These are phyloP conservation scores for Microctonus aethiopoides DNA, from an alignment of 2,888 invertebrate genomes.

Conservation along the genomic window DNA sequence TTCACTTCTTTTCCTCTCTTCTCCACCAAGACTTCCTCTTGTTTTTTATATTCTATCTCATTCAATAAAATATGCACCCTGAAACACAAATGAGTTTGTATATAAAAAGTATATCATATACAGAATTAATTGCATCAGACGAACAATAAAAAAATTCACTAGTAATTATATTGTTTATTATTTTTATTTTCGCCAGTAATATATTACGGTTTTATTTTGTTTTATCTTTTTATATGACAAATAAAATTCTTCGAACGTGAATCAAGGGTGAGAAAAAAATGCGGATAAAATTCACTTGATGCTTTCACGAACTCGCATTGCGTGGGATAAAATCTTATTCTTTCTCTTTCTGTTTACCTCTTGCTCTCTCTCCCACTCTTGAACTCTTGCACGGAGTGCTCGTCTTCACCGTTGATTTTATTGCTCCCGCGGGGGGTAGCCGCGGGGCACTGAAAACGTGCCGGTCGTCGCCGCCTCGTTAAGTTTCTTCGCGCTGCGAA, in stretches of 20 bases:
- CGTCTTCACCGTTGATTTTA: conserved; percentile 20
- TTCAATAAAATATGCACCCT: neutral
- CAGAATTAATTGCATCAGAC: neutral
- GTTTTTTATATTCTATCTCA: neutral
- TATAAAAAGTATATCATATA: neutral
- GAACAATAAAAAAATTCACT: neutral
- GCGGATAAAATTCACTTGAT: conserved; percentile 8
- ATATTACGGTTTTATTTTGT: neutral
- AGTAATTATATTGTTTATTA: neutral
- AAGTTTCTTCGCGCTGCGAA: conserved; percentile 26
- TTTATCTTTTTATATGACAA: neutral
- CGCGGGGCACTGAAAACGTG: conserved; percentile 28
- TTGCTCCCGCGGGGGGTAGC: conserved; percentile 27
- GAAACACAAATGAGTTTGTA: neutral
- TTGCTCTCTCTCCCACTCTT: neutral
- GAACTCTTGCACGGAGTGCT: neutral
- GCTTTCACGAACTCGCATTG: conserved; percentile 9
- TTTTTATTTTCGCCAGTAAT: neutral
- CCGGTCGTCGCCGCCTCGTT: conserved; percentile 27
- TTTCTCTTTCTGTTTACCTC: neutral
- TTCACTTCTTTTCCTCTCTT: conserved; percentile 14
- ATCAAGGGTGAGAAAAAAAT: conserved; percentile 2
- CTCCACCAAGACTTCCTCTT: neutral
- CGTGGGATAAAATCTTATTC: conserved; percentile 10
- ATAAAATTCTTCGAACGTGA: conserved; percentile 1